Conservation (phyloP, 2,113 vertebrate genomes). For the Xenopus tropicalis region UCB_Xtro_10.0 CM004447.2:30736501-30737000, state of each 20-base stretch:
- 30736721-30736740: slow-evolving; percentile 24
- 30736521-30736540: slow-evolving; percentile 34
- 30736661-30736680: slow-evolving; percentile 40
- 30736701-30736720: slow-evolving; percentile 30
- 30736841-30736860: neutral
- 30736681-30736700: slow-evolving; percentile 39
- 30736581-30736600: slow-evolving; percentile 42
- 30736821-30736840: neutral
- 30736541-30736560: slow-evolving; percentile 33
- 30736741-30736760: slow-evolving; percentile 30
- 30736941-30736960: too few species aligned
- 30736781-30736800: slow-evolving; percentile 24
- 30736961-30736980: too few species aligned
- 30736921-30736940: too few species aligned
- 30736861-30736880: neutral
- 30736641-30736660: slow-evolving; percentile 45
- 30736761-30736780: slow-evolving; percentile 8
- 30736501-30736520: neutral
- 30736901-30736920: neutral
- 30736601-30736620: slow-evolving; percentile 43
- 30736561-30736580: slow-evolving; percentile 44
- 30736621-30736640: slow-evolving; percentile 38
- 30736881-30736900: neutral
- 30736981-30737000: too few species aligned
- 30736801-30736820: neutral